Evolutionary conservation across 1,140 invertebrate genomes (phyloP).

Genomic region (Maniola jurtina): DNA sequence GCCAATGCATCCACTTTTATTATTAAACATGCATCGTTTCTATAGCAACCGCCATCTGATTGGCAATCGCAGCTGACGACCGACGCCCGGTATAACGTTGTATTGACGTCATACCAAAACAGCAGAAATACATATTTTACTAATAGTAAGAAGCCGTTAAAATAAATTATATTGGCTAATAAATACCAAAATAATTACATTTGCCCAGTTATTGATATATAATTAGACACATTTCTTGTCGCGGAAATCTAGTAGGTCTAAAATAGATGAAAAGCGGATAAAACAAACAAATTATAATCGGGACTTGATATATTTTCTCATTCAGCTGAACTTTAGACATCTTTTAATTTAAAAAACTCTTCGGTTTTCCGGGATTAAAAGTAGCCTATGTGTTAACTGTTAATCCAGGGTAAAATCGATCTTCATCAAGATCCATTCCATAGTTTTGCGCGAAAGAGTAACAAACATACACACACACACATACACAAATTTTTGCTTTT

Average conservation of each 20-base stretch:
- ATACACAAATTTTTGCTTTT: too few relatives aligned
- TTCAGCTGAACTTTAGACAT: too few relatives aligned
- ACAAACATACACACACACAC: too few relatives aligned
- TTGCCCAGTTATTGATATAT: neutral
- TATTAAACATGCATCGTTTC: constrained; percentile 19
- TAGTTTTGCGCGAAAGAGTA: too few relatives aligned
- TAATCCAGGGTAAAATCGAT: too few relatives aligned
- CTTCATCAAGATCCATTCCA: too few relatives aligned
- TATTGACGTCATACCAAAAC: constrained; percentile 24
- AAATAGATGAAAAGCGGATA: neutral
- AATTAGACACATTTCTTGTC: neutral
- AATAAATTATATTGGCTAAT: neutral
- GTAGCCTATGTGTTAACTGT: too few relatives aligned
- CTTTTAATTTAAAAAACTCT: too few relatives aligned
- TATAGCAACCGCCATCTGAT: constrained; percentile 38
- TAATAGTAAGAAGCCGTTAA: neutral
- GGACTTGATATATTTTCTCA: neutral
- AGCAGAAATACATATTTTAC: neutral
- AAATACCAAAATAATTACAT: neutral
- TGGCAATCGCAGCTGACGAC: constrained; percentile 26
- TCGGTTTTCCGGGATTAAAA: too few relatives aligned
- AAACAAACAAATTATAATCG: neutral
- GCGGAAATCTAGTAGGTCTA: neutral
- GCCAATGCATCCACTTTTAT: neutral
- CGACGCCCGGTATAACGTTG: constrained; percentile 32